Base-by-base conservation (phyloP, 1,140 invertebrate species). In the Euwallacea fornicatus region DNA sequence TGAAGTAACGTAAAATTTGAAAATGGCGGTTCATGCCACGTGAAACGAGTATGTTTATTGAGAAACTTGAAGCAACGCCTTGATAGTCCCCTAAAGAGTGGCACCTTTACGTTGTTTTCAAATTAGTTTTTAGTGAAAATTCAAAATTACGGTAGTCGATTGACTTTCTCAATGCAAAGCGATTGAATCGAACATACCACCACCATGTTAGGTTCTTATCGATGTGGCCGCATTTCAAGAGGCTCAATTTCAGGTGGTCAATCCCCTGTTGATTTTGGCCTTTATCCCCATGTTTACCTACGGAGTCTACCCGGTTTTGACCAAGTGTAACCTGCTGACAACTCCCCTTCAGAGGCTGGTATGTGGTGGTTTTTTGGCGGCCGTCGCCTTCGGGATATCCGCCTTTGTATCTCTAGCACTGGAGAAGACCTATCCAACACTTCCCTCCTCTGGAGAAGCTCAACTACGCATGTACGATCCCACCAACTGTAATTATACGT, bases 221-320 rank as follows among this genome's bases (percentile, higher is more conserved):
- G 21, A 33, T 33, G 21, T 33, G 21, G 21, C 21, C 21, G 4
- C 1, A 33, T 50, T 50, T 11, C 47, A 50, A 50, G 21, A 33
- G 21, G 21, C 4, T 33, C 21, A 33, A 33, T 64, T 64, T 64
- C 63, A 79, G 83, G 91, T 93, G 0, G 78, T 96, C 0, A 96
- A 96, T 80, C 93, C 96, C 0, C 78, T 98, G 0, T 82, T 96
- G 6, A 94, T 98, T 56, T 78, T 99, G 0, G 78, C 89, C 0
- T 88, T 97, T 50, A 96, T 98, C 75, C 95, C 96, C 0, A 58
- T 98, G 0, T 96, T 96, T 79, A 91, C 97, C 75, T 87, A 84
- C 76, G 76, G 82, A 8, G 76, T 92, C 2, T 93, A 92, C 79
- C 86, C 85, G 0, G 75, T 78, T 11, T 78, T 86, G 16, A 80